A percentile compares a stretch with the other conserved stretches of the same genome.
phyloP scores from a whole-genome alignment of 2,113 vertebrate genomes.

The Alaudala cheleensis region DNA sequence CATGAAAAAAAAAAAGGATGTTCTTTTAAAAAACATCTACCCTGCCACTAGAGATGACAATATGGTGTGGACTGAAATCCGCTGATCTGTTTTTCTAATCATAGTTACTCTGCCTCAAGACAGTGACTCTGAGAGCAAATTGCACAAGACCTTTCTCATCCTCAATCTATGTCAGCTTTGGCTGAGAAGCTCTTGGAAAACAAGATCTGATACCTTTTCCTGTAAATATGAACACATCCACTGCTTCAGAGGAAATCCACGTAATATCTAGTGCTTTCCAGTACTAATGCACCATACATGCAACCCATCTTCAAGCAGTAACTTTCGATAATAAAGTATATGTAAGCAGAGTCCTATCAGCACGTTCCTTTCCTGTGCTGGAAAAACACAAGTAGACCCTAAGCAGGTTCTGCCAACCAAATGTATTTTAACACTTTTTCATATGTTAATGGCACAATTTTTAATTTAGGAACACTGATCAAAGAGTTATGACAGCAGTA shows the following conservation, averaged over 20 bases:
- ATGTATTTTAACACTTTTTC: fast-evolving
- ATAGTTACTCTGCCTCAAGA: neutral
- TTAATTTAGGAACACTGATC: neutral
- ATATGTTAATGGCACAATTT: neutral
- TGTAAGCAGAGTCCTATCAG: neutral
- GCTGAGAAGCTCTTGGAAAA: neutral
- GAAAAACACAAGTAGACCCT: neutral
- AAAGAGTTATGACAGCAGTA: neutral
- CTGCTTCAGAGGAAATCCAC: neutral
- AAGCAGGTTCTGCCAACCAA: neutral
- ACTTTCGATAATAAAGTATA: neutral
- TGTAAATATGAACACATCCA: neutral
- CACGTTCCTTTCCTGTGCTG: neutral
- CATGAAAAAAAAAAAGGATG: fast-evolving
- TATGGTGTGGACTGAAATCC: neutral
- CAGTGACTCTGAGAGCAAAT: neutral
- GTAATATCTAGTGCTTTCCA: neutral
- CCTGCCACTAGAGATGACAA: neutral
- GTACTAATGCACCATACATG: fast-evolving
- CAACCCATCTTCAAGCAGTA: neutral
- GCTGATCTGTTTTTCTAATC: neutral
- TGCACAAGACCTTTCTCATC: neutral
- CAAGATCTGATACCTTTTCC: neutral
- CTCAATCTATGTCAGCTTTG: neutral
- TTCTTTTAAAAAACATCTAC: neutral